Conservation (phyloP, 2,113 vertebrate genomes). For the Bambusicola thoracicus region DNA sequence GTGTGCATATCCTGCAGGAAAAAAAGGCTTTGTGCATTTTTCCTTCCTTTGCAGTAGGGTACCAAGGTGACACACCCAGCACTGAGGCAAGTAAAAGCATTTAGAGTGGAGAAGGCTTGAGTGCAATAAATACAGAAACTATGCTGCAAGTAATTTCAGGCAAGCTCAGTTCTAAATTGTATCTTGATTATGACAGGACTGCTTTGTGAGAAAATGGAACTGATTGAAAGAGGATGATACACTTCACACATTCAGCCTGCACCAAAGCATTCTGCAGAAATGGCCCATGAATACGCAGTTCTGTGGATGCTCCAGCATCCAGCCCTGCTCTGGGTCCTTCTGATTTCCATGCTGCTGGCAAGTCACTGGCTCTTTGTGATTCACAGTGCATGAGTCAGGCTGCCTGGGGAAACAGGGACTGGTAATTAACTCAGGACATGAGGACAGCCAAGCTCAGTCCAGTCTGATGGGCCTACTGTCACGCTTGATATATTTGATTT, state of each 20-base stretch:
- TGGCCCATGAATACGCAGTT: accelerated
- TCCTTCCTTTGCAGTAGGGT: not conserved
- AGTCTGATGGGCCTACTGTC: not conserved
- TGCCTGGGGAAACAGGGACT: not conserved
- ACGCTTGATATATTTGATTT: constrained; percentile 15
- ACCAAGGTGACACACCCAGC: not conserved
- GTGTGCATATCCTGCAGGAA: not conserved
- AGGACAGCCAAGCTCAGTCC: not conserved
- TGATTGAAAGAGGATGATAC: not conserved
- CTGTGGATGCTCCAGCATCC: accelerated
- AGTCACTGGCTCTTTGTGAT: not conserved
- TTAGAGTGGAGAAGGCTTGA: not conserved
- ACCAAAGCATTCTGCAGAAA: not conserved
- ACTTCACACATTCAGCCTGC: not conserved
- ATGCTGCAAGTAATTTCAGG: not conserved
- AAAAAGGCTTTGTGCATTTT: not conserved
- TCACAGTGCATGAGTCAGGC: not conserved
- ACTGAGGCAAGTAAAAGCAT: not conserved
- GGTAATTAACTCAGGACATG: not conserved
- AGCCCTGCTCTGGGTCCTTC: not conserved
- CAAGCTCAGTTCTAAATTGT: not conserved
- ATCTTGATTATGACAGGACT: not conserved
- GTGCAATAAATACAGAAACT: not conserved
- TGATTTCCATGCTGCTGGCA: not conserved
- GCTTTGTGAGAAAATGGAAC: not conserved